Evolutionary conservation across 2,888 invertebrate species (phyloP), one percentile per base, ranked within the genome.

Genomic region (Andrena bucephala): DNA sequence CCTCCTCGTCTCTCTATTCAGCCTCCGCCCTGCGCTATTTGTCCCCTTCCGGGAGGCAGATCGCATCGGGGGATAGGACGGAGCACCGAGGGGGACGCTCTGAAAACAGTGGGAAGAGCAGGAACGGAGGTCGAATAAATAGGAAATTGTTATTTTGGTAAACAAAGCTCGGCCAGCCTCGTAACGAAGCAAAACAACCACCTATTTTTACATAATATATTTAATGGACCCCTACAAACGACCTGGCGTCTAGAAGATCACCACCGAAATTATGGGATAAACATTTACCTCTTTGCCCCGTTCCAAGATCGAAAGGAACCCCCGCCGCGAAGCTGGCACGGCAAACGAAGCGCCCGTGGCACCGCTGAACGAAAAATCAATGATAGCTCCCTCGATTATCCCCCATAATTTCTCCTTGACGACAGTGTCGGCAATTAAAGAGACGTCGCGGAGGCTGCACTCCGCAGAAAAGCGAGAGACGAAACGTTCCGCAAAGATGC

Each of bases 31-130:
- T 57, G 83, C 59, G 74, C 72, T 54, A 69, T 76, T 84, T 69
- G 67, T 75, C 77, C 85, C 84, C 75, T 76, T 69, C 50, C 67
- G 68, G 74, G 20, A 71, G 84, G 79, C 83, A 82, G 83, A 78
- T 84, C 78, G 77, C 63, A 57, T 66, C 74, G 52, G 52, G 65
- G 63, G 76, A 42, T 74, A 70, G 67, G 59, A 70, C 20, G n/a
- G 13, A 42, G 74, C 66, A n/a, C 20, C 52, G 42, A 13, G 8
- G 27, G 63, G 74, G 73, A 75, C 59, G n/a, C 24, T 16, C 13
- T 50, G 71, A 57, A 76, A 70, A 69, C 60, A 71, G 48, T 29
- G 65, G 65, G 24, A 62, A 76, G 50, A 48, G 29, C 31, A 2
- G 50, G 2, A 27, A 54, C 27, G 33, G 57, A 62, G 60, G 13